phyloP scores from a whole-genome alignment of 1,140 invertebrate species.

The Xylocopa sonorina region DNA sequence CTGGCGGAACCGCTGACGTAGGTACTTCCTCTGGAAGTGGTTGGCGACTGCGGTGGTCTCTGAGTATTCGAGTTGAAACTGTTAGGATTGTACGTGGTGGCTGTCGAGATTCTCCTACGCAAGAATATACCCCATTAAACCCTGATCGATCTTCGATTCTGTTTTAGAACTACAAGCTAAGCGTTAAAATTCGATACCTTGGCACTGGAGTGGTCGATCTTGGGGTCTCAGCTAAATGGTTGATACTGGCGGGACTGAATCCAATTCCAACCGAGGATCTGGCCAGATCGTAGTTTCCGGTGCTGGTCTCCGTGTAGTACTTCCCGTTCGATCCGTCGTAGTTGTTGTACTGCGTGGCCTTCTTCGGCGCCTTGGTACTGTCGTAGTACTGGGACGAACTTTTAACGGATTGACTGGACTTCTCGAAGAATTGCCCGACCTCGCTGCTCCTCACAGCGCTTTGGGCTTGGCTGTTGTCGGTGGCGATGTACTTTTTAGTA shows the following conservation, averaged over 20 bases:
- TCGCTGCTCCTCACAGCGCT: slow-evolving; percentile 48
- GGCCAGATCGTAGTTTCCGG: slow-evolving; percentile 71
- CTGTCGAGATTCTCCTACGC: slow-evolving; percentile 67
- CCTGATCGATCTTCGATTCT: neutral
- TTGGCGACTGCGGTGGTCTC: slow-evolving; percentile 60
- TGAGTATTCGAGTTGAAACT: slow-evolving; percentile 73
- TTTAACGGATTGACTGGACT: slow-evolving; percentile 65
- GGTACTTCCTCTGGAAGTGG: slow-evolving; percentile 68
- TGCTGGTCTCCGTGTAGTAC: slow-evolving; percentile 74
- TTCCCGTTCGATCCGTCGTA: slow-evolving; percentile 73
- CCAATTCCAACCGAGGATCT: slow-evolving; percentile 76
- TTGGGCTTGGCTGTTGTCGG: slow-evolving; percentile 49
- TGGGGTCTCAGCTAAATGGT: slow-evolving; percentile 78
- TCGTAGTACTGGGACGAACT: slow-evolving; percentile 72
- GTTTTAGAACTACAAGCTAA: neutral
- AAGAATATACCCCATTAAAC: slow-evolving; percentile 7
- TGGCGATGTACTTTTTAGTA: slow-evolving; percentile 70
- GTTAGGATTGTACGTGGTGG: slow-evolving; percentile 75
- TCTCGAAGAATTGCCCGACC: slow-evolving; percentile 69
- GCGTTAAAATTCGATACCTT: slow-evolving; percentile 67
- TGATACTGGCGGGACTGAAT: slow-evolving; percentile 80
- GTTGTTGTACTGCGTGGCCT: slow-evolving; percentile 74
- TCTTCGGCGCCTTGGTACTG: slow-evolving; percentile 74
- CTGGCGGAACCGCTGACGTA: slow-evolving; percentile 74
- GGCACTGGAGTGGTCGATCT: slow-evolving; percentile 76